Evolutionary conservation across 2,797 vertebrate genomes (phyloP).

Genomic region (Pangasius djambal): DNA sequence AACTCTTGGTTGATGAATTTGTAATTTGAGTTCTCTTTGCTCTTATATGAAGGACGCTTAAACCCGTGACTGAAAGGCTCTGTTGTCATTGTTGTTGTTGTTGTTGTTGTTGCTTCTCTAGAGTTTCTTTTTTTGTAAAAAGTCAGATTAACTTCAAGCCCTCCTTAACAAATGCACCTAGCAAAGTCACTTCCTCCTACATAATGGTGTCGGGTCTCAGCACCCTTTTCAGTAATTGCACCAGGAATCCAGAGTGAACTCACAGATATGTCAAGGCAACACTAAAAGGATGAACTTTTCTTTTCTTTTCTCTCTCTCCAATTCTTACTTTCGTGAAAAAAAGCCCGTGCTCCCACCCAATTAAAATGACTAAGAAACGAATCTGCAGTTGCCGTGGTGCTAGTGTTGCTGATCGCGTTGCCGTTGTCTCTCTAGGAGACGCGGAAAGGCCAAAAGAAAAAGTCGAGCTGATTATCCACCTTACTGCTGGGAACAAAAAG

Average conservation of each 20-base stretch:
- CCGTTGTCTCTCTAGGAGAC: slow-evolving; percentile 32
- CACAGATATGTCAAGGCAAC: slow-evolving; percentile 25
- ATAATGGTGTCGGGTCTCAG: slow-evolving; percentile 7
- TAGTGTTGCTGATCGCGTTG: slow-evolving; percentile 31
- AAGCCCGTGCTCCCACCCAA: slow-evolving; percentile 34
- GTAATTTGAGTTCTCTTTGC: background rate
- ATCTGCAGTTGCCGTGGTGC: slow-evolving; percentile 53
- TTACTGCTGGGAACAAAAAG: slow-evolving; percentile 54
- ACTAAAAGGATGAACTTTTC: slow-evolving; percentile 21
- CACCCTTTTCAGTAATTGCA: slow-evolving; percentile 44
- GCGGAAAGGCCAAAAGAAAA: slow-evolving; percentile 48
- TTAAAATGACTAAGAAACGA: slow-evolving; percentile 61
- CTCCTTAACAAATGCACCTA: background rate
- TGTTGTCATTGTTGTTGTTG: background rate
- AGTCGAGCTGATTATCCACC: slow-evolving; percentile 64
- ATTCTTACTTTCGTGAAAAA: background rate
- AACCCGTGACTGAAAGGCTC: background rate
- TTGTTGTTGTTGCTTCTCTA: background rate
- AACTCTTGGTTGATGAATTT: background rate
- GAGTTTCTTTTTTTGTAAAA: background rate
- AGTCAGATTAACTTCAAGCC: background rate
- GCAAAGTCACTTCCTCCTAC: background rate
- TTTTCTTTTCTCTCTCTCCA: background rate
- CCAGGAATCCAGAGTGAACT: slow-evolving; percentile 44
- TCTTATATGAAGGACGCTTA: background rate